Percentiles rank a stretch among this genome's conserved stretches.
These are phyloP conservation scores for Machaerirhynchus nigripectus DNA, from an alignment of 2,113 vertebrate species.

Conservation along the genomic window DNA sequence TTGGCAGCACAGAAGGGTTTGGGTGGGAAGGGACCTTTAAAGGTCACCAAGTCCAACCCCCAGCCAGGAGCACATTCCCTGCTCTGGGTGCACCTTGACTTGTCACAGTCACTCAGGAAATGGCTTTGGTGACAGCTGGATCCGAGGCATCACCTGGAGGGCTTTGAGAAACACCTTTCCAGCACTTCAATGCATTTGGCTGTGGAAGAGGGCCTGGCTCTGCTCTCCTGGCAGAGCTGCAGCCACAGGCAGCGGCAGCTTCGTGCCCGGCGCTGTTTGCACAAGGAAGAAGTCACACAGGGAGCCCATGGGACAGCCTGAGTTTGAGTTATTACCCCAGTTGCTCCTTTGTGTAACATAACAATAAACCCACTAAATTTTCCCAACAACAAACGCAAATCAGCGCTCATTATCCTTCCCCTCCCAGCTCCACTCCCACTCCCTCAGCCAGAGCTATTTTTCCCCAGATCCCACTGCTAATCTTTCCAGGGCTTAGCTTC, in stretches of 20 bases:
- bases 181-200: accelerated
- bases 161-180: not conserved
- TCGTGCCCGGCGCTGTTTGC: not conserved
- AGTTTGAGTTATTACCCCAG: not conserved
- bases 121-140: not conserved
- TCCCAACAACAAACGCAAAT: not conserved
- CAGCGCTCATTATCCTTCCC: not conserved
- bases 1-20: not conserved
- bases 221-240: not conserved
- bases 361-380: not conserved
- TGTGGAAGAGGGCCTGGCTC: too few relatives aligned
- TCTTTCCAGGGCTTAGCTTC: conserved; percentile 10
- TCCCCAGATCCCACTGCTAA: not conserved
- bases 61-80: not conserved
- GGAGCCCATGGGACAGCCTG: not conserved
- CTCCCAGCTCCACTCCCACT: not conserved
- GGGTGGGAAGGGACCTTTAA: not conserved
- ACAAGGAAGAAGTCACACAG: not conserved
- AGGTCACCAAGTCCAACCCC: not conserved
- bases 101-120: not conserved
- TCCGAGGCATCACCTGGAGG: not conserved
- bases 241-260: not conserved
- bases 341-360: not conserved
- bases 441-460: not conserved
- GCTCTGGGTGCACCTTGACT: not conserved